Conservation (phyloP, 2,797 vertebrate species). For the Varecia variegata region DNA sequence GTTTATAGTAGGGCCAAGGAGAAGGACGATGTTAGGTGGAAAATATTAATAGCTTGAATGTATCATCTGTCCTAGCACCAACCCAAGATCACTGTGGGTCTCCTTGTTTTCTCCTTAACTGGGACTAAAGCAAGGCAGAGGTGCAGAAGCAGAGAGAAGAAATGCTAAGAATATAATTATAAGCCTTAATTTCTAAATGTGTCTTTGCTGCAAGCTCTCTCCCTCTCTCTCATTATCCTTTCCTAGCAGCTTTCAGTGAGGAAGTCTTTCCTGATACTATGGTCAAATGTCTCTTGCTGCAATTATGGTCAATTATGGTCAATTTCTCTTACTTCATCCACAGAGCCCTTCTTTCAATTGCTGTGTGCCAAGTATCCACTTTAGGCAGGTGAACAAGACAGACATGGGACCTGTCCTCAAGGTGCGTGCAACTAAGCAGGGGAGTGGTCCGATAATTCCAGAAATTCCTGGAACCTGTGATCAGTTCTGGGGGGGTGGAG, state of each 20-base stretch:
- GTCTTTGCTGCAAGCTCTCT: not conserved
- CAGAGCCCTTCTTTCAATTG: not conserved
- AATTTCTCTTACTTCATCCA: not conserved
- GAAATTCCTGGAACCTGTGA: too few species aligned
- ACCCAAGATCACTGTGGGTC: not conserved
- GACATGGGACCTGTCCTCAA: accelerated
- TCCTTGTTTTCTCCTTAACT: not conserved
- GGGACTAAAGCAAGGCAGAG: not conserved
- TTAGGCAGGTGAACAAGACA: not conserved
- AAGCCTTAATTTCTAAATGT: not conserved
- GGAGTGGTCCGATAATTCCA: too few species aligned
- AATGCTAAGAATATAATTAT: too few species aligned
- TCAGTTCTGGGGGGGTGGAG: too few species aligned
- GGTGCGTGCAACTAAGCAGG: not conserved
- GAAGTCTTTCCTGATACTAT: not conserved
- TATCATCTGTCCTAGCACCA: not conserved
- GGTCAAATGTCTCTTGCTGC: not conserved
- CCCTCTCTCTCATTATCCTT: not conserved
- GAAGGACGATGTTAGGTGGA: not conserved
- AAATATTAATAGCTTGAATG: not conserved
- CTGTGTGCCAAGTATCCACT: too few species aligned
- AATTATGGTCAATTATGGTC: accelerated
- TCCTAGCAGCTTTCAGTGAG: not conserved
- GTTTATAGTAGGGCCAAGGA: not conserved
- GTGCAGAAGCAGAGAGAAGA: not conserved